A percentile compares a stretch with the other conserved stretches of the same genome.
These are phyloP conservation scores for Holothuria leucospilota DNA, from an alignment of 53 echinoderm and acorn worm genomes.

Conservation along the genomic window DNA sequence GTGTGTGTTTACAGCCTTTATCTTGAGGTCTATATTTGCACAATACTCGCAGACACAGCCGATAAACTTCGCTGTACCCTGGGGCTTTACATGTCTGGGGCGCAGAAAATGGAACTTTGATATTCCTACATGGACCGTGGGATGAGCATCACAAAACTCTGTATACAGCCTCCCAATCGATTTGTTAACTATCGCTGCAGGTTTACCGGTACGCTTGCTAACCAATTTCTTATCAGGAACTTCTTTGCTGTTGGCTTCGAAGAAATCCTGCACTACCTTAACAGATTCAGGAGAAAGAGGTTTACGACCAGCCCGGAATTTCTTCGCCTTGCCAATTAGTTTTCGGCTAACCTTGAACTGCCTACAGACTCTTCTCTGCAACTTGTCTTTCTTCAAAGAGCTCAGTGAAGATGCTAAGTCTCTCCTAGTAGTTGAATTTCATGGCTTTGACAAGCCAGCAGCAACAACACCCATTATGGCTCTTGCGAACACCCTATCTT, in stretches of 20 bases:
- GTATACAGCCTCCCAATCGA: conserved; percentile 35
- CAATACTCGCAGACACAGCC: conserved; percentile 73
- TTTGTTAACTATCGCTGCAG: conserved; percentile 43
- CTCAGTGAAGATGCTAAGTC: conserved; percentile 23
- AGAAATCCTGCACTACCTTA: conserved; percentile 54
- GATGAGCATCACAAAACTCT: conserved; percentile 20
- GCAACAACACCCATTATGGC: conserved; percentile 9
- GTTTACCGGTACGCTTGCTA: conserved; percentile 60
- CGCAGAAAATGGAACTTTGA: conserved; percentile 35
- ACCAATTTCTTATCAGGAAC: conserved; percentile 67
- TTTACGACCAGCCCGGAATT: conserved; percentile 24
- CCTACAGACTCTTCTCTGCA: conserved; percentile 50
- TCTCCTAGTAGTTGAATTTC: neutral
- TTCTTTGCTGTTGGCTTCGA: conserved; percentile 45
- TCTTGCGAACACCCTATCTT: neutral
- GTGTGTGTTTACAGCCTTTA: conserved; percentile 47
- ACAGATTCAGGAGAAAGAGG: conserved; percentile 7
- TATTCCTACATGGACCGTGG: conserved; percentile 12
- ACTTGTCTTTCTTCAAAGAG: conserved; percentile 51
- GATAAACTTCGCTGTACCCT: conserved; percentile 32
- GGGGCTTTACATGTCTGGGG: conserved; percentile 47
- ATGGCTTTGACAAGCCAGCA: neutral
- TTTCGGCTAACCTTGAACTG: conserved; percentile 49
- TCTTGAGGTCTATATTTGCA: conserved; percentile 59
- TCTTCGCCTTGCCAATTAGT: conserved; percentile 42